These are phyloP conservation scores for Pituophis catenifer DNA, from an alignment of 2,113 vertebrate species.

Conservation along the genomic window DNA sequence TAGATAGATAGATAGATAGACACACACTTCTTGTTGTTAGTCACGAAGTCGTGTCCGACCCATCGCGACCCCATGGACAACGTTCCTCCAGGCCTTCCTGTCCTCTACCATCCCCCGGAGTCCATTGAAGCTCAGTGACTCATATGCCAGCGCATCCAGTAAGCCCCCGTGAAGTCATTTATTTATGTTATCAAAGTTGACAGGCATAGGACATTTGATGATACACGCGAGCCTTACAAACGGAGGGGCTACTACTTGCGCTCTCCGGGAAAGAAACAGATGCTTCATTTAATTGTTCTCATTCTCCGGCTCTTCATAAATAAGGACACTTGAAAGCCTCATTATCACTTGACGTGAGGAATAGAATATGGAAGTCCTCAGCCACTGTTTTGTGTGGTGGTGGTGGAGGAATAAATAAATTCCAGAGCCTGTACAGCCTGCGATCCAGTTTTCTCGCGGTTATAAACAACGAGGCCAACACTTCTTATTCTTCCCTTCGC, in stretches of 20 bases:
- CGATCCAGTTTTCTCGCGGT: neutral
- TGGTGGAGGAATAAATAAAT: rapidly evolving
- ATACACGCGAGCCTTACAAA: neutral
- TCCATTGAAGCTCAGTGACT: too few relatives aligned
- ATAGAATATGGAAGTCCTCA: neutral
- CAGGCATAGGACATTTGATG: neutral
- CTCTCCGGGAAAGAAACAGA: neutral
- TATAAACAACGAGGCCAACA: neutral
- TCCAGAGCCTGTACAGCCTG: neutral
- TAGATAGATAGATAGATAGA: too few relatives aligned
- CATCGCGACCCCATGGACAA: too few relatives aligned
- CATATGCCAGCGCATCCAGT: neutral
- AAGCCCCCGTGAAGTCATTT: neutral
- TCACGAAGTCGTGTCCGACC: too few relatives aligned
- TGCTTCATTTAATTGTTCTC: neutral
- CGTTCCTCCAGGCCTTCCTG: too few relatives aligned
- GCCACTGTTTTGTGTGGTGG: neutral
- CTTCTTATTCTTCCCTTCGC: neutral
- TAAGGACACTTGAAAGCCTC: neutral
- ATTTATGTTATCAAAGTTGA: neutral
- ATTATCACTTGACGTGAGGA: neutral
- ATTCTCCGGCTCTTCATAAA: neutral
- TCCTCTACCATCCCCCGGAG: too few relatives aligned
- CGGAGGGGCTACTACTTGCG: neutral
- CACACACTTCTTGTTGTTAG: too few relatives aligned